Evolutionary conservation across 2,113 vertebrate species (phyloP).

Genomic region (Xyliphius kryptos): DNA sequence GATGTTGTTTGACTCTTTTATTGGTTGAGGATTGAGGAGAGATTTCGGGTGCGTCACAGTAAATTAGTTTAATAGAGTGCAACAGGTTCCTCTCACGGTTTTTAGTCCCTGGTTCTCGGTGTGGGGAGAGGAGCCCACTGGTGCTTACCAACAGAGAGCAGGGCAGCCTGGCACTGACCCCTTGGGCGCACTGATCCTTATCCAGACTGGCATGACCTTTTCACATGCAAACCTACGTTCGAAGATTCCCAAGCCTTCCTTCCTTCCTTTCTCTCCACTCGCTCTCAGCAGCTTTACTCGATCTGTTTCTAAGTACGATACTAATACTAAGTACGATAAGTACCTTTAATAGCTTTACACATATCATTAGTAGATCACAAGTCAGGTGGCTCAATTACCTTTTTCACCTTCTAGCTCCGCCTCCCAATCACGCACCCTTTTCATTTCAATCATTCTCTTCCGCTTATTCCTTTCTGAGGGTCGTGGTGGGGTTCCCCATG

Average conservation of each 20-base stretch:
- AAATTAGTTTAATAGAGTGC: too few species aligned
- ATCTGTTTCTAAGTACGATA: too few species aligned
- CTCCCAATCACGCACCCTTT: too few species aligned
- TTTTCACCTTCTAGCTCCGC: too few species aligned
- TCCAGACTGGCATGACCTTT: constrained; percentile 61
- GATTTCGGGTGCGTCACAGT: too few species aligned
- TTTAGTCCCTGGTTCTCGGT: constrained; percentile 65
- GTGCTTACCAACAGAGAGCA: constrained; percentile 41
- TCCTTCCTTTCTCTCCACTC: background rate
- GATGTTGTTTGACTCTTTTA: too few species aligned
- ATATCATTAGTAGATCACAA: background rate
- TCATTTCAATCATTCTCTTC: too few species aligned
- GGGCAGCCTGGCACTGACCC: constrained; percentile 47
- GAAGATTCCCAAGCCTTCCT: constrained; percentile 24
- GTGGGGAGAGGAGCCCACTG: constrained; percentile 52
- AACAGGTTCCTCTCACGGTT: constrained; percentile 3
- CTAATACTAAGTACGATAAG: background rate
- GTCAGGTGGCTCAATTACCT: too few species aligned
- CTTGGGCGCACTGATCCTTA: constrained; percentile 56
- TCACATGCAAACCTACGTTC: constrained; percentile 48
- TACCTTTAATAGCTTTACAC: background rate
- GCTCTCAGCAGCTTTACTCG: background rate
- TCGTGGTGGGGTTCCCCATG: too few species aligned
- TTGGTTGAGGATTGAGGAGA: too few species aligned
- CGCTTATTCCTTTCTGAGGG: too few species aligned